Evolutionary conservation across 2,797 vertebrate genomes (phyloP).

Genomic region (Acanthurus tractus): DNA sequence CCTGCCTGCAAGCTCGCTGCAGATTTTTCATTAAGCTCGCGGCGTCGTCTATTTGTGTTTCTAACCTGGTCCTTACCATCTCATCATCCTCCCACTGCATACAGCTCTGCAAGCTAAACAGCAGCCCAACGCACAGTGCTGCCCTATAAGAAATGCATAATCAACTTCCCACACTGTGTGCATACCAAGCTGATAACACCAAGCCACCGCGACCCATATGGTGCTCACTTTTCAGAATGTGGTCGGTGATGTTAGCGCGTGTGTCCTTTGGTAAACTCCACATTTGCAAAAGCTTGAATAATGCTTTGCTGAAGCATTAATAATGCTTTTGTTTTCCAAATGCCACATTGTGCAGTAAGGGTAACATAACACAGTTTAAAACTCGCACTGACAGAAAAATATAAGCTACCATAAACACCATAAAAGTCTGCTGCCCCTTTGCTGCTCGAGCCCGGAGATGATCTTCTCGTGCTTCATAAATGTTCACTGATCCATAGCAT

Average conservation of each 20-base stretch:
- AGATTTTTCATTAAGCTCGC: constrained; percentile 77
- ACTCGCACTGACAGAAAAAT: constrained; percentile 14
- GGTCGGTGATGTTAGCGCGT: neutral
- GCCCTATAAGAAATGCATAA: constrained; percentile 39
- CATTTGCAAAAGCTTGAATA: constrained; percentile 39
- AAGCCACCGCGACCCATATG: constrained; percentile 30
- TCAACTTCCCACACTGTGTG: constrained; percentile 47
- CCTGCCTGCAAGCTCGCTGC: constrained; percentile 56
- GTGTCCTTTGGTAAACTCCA: constrained; percentile 15
- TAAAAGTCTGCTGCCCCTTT: constrained; percentile 38
- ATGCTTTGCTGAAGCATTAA: constrained; percentile 37
- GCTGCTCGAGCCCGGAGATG: constrained; percentile 23
- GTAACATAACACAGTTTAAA: constrained; percentile 31
- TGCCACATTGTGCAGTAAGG: constrained; percentile 26
- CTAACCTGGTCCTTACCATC: constrained; percentile 45
- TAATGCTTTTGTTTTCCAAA: constrained; percentile 57
- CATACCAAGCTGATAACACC: constrained; percentile 18
- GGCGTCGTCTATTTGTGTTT: constrained; percentile 52
- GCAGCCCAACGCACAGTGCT: neutral
- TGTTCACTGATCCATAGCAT: constrained; percentile 52
- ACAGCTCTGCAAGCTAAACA: constrained; percentile 42
- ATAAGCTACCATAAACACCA: constrained; percentile 27
- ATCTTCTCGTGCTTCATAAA: constrained; percentile 39
- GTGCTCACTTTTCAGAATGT: constrained; percentile 28
- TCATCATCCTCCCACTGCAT: constrained; percentile 55